phyloP scores from a whole-genome alignment of 2,888 invertebrate genomes.

The Cotesia congregata region DNA sequence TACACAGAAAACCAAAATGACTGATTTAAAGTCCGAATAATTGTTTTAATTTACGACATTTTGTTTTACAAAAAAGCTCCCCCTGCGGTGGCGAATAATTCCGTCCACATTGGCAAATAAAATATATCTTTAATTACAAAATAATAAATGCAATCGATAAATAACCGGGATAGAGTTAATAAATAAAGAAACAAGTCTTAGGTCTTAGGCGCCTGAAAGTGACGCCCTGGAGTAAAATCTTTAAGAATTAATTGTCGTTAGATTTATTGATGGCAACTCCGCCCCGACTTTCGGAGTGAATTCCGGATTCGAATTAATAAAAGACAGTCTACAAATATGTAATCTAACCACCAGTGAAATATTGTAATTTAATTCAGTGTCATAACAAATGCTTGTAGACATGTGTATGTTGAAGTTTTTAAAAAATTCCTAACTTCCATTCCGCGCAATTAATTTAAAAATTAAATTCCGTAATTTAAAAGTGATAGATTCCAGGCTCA shows the following conservation, averaged over 20 bases:
- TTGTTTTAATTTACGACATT: background rate
- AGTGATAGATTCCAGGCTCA: slow-evolving; percentile 62
- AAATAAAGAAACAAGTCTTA: background rate
- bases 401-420: slow-evolving; percentile 40
- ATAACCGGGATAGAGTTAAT: slow-evolving; percentile 18
- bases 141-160: slow-evolving; percentile 19
- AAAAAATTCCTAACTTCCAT: background rate
- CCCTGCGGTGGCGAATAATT: background rate
- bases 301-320: background rate
- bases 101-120: background rate
- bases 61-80: background rate
- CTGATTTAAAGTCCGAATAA: no score
- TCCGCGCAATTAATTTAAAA: no score
- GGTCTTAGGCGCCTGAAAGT: background rate
- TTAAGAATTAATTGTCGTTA: background rate
- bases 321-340: background rate
- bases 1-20: no score
- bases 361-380: slow-evolving; percentile 38
- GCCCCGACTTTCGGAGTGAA: background rate
- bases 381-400: slow-evolving; percentile 4
- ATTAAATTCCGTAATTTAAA: background rate
- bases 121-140: slow-evolving; percentile 5
- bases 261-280: background rate
- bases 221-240: background rate
- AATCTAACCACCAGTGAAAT: slow-evolving; percentile 41